A percentile compares a stretch with the other conserved stretches of the same genome.
Conservation (phyloP, 2,888 invertebrate species). For the Lepas anatifera region DNA sequence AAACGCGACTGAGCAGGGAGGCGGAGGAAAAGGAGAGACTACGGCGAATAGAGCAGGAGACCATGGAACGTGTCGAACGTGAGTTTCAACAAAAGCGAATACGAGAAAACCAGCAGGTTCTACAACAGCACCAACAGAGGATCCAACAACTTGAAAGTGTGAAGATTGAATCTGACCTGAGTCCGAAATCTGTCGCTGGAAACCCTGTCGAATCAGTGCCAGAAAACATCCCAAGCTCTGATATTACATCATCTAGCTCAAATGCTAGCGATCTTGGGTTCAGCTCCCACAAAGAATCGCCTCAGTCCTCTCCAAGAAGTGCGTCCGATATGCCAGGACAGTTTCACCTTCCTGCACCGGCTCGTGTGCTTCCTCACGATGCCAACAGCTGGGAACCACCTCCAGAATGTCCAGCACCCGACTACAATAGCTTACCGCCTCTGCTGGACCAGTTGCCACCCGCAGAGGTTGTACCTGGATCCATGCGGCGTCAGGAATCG, state of each 20-base stretch:
- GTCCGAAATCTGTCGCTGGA: too few relatives aligned
- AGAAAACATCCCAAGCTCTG: too few relatives aligned
- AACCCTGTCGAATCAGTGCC: too few relatives aligned
- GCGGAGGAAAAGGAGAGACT: constrained; percentile 23
- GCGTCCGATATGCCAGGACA: background rate
- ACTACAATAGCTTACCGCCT: constrained; percentile 7
- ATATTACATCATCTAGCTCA: background rate
- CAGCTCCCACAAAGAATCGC: constrained; percentile 1
- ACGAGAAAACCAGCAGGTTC: constrained; percentile 33
- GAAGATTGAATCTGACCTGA: too few relatives aligned
- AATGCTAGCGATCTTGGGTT: background rate
- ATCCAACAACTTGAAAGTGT: too few relatives aligned
- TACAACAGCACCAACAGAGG: background rate
- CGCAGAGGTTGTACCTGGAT: too few relatives aligned
- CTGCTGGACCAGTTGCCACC: background rate
- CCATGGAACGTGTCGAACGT: constrained; percentile 37
- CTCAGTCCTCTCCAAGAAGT: background rate
- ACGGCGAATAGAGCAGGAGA: constrained; percentile 14
- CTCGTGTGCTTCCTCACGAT: background rate
- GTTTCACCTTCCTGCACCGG: background rate
- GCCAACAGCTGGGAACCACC: background rate
- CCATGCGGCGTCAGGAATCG: too few relatives aligned
- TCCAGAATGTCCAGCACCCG: background rate
- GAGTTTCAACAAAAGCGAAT: constrained; percentile 76
- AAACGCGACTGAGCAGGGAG: constrained; percentile 21